Conservation (phyloP, 2,797 vertebrate genomes). For the Acanthurus tractus region DNA sequence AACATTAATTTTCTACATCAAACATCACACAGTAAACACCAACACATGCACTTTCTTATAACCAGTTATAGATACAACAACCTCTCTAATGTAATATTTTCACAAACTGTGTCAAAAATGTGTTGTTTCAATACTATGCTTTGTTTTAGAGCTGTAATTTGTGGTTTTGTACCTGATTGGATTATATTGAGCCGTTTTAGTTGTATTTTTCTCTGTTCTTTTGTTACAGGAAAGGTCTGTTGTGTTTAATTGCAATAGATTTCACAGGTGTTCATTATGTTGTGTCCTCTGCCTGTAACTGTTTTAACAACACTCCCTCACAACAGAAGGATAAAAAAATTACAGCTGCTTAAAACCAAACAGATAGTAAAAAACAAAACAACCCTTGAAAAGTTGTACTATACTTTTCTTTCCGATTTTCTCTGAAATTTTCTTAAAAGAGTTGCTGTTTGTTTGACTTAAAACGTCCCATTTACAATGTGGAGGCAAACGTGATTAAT, state of each 20-base stretch:
- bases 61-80: not conserved
- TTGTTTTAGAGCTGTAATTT: slow-evolving; percentile 7
- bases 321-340: slow-evolving; percentile 8
- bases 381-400: not conserved
- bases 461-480: too few relatives aligned
- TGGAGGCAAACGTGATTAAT: not conserved
- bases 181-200: slow-evolving; percentile 3
- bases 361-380: slow-evolving; percentile 24
- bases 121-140: not conserved
- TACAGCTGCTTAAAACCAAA: slow-evolving; percentile 15
- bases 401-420: not conserved
- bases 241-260: slow-evolving; percentile 23
- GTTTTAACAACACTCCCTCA: slow-evolving; percentile 5
- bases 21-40: not conserved
- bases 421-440: not conserved
- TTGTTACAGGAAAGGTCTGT: slow-evolving; percentile 18
- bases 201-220: not conserved
- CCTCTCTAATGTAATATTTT: slow-evolving; percentile 3
- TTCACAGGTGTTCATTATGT: slow-evolving; percentile 36
- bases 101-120: not conserved
- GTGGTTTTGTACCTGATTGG: not conserved
- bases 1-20: not conserved
- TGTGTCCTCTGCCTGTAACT: slow-evolving; percentile 6
- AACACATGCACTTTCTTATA: not conserved
- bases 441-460: not conserved